These are phyloP conservation scores for Tridacna gigas DNA, from an alignment of 2,888 invertebrate genomes.

Conservation along the genomic window DNA sequence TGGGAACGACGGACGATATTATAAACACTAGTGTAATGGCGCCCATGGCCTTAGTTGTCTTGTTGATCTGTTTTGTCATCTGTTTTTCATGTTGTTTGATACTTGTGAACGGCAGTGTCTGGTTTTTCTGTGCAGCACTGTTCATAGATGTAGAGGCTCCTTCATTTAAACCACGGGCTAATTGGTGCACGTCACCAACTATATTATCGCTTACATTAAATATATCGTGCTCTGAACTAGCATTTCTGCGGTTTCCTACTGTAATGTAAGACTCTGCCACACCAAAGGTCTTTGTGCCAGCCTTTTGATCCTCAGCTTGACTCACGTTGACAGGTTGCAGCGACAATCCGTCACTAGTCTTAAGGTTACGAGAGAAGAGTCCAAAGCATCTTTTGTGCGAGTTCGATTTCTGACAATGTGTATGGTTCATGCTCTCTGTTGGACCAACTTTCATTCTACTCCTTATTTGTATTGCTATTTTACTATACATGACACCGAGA, in stretches of 20 bases:
- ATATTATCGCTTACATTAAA: not conserved
- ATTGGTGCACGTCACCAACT: not conserved
- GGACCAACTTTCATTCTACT: not conserved
- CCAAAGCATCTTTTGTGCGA: no score
- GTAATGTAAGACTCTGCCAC: not conserved
- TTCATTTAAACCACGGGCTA: not conserved
- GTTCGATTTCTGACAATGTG: not conserved
- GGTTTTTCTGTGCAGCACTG: not conserved
- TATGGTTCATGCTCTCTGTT: not conserved
- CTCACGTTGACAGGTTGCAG: not conserved
- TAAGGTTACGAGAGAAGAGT: no score
- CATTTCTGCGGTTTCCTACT: not conserved
- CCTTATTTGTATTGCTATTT: not conserved
- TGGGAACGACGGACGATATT: not conserved
- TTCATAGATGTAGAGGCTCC: not conserved
- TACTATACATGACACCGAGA: not conserved
- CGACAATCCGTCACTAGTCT: not conserved
- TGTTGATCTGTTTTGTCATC: not conserved
- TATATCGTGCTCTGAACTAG: not conserved
- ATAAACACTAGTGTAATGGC: no score
- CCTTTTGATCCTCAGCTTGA: not conserved
- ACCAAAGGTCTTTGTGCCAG: not conserved
- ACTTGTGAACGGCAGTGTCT: not conserved
- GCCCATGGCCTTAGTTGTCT: constrained; percentile 2
- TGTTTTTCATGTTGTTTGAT: not conserved